phyloP scores from a whole-genome alignment of 2,888 invertebrate genomes.

The Lymantria dispar region DNA sequence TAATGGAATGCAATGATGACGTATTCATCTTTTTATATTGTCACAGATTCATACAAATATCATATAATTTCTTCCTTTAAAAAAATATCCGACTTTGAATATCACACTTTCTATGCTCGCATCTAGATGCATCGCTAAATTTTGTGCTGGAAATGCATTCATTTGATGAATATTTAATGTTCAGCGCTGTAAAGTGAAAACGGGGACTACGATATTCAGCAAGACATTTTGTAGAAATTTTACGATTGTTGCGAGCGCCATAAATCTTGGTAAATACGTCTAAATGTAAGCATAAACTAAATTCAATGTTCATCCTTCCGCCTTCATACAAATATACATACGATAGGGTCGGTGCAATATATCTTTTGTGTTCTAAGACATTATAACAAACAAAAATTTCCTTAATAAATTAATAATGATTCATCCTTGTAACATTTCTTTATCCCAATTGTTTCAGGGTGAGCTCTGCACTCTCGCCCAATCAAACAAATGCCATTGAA shows the following conservation, averaged over 20 bases:
- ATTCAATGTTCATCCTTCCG: too few relatives aligned
- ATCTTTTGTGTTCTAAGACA: too few relatives aligned
- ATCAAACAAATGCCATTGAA: too few relatives aligned
- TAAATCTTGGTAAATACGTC: too few relatives aligned
- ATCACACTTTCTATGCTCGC: constrained; percentile 41
- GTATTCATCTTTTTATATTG: constrained; percentile 40
- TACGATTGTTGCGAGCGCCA: neutral
- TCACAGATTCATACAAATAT: constrained; percentile 12
- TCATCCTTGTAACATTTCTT: too few relatives aligned
- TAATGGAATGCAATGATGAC: constrained; percentile 66
- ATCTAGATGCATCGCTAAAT: constrained; percentile 18
- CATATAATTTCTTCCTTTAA: constrained; percentile 6
- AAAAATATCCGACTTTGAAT: constrained; percentile 6
- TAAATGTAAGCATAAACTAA: neutral
- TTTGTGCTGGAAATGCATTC: constrained; percentile 25
- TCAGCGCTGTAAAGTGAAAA: constrained; percentile 29
- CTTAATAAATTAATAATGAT: too few relatives aligned
- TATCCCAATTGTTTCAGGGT: too few relatives aligned
- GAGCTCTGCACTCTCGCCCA: too few relatives aligned
- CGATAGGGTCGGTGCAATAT: too few relatives aligned
- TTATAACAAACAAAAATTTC: too few relatives aligned
- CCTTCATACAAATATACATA: too few relatives aligned
- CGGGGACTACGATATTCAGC: constrained; percentile 2
- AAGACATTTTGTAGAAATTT: neutral
- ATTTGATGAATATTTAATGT: constrained; percentile 30